A percentile compares a stretch with the other conserved stretches of the same genome.
These are phyloP conservation scores for Dissostichus mawsoni DNA, from an alignment of 2,113 vertebrate species.

Conservation along the genomic window DNA sequence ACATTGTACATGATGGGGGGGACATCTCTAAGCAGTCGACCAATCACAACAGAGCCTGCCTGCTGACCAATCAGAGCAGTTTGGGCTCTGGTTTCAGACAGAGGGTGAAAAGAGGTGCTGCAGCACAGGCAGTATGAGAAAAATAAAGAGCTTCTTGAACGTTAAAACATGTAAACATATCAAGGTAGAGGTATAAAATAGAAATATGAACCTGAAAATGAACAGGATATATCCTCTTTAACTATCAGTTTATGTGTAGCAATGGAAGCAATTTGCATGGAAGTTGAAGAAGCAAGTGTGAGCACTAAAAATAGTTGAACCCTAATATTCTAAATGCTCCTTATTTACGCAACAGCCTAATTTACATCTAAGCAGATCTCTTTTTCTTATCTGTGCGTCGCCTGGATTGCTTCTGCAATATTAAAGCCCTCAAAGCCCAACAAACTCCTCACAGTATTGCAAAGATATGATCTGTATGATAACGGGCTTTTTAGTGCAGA, in stretches of 20 bases:
- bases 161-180: too few relatives aligned
- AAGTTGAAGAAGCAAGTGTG: not conserved
- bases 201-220: too few relatives aligned
- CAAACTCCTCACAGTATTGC: conserved; percentile 19
- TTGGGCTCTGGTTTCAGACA: too few relatives aligned
- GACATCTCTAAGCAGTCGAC: too few relatives aligned
- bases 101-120: too few relatives aligned
- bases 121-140: too few relatives aligned
- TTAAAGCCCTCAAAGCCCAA: conserved; percentile 32
- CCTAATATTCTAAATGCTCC: not conserved
- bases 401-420: conserved; percentile 27
- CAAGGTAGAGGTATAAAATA: too few relatives aligned
- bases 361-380: not conserved
- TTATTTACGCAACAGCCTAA: conserved; percentile 21
- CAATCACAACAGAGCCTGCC: too few relatives aligned
- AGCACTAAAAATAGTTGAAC: not conserved
- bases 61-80: too few relatives aligned
- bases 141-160: too few relatives aligned
- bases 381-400: conserved; percentile 12
- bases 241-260: not conserved
- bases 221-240: not conserved
- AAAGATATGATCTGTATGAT: conserved; percentile 45
- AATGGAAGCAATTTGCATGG: not conserved
- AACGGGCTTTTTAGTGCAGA: conserved; percentile 41
- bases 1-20: too few relatives aligned